Evolutionary conservation across 2,113 vertebrate genomes (phyloP), one percentile per base, ranked within the genome.

Genomic region (Odobenus rosmarus): DNA sequence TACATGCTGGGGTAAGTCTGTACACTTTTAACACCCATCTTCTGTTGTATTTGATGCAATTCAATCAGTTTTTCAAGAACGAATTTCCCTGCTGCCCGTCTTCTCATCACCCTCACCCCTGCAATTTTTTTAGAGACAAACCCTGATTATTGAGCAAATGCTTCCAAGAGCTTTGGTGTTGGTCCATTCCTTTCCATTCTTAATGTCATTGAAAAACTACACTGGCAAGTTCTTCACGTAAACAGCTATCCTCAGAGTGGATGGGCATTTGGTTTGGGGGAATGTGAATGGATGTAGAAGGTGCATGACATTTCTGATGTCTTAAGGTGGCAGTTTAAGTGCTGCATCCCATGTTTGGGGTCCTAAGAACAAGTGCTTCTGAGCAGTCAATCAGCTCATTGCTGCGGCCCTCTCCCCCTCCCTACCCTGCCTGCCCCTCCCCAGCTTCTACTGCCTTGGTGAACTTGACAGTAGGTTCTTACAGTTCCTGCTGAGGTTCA

Each of bases 311-410:
- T 77, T 16, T 88, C 55, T 31, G 59, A 69, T 14, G 14, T 36
- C 11, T 57, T 62, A 49, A 82, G 7, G 55, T 2, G 33, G 24
- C 16, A 15, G 15, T 31, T 51, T 61, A 42, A 36, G 42, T 28
- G 59, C 26, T 8, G 57, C 53, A 7, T 62, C 26, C 74, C 86
- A 18, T 16, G 10, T 46, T 61, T 46, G 8, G 0, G 0, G 10
- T 19, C 84, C 3, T 13, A n/a, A 53, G 24, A 83, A 88, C 7
- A 74, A 46, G 7, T 87, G 16, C n/a, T 51, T 83, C 28, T 57
- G 53, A 46, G 31, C 28, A 2, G 7, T 53, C 26, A 76, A 16
- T 61, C 39, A 1, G 2, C 46, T 87, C 55, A 1, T 33, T 21
- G 55, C 24, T 26, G 21, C 88, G 71, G 19, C 26, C 28, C 62